phyloP scores from a whole-genome alignment of 2,888 invertebrate genomes.

The Lamellibrachia satsuma region DNA sequence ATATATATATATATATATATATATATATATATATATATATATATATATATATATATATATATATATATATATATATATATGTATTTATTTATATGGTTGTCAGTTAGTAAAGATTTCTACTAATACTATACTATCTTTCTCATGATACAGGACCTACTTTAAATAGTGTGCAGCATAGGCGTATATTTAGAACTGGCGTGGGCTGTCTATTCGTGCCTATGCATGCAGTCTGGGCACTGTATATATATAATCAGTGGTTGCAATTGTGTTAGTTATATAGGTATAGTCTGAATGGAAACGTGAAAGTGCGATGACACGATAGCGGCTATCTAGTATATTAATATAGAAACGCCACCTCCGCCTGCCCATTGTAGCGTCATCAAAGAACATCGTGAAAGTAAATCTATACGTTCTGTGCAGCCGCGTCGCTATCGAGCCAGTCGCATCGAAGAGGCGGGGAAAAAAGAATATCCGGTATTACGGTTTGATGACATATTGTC shows the following conservation, averaged over 20 bases:
- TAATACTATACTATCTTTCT: no score
- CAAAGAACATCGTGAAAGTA: neutral
- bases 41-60: conserved; percentile 17
- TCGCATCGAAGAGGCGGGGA: neutral
- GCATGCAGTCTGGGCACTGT: neutral
- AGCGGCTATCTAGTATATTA: neutral
- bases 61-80: conserved; percentile 7
- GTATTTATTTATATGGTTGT: neutral
- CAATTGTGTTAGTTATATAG: neutral
- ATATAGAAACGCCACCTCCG: neutral
- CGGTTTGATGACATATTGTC: neutral
- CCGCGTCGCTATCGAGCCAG: conserved; percentile 2
- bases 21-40: neutral
- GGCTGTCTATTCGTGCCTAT: neutral
- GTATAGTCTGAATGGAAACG: neutral
- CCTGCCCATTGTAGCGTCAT: neutral
- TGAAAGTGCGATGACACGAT: neutral
- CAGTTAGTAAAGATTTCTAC: no score
- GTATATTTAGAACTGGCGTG: neutral
- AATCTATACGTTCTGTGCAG: neutral
- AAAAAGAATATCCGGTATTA: neutral
- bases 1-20: neutral
- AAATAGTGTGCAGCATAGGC: no score
- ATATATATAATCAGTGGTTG: neutral
- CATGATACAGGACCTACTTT: no score